Base-by-base conservation (phyloP, 2,888 invertebrate species). In the Erebia epiphron region DNA sequence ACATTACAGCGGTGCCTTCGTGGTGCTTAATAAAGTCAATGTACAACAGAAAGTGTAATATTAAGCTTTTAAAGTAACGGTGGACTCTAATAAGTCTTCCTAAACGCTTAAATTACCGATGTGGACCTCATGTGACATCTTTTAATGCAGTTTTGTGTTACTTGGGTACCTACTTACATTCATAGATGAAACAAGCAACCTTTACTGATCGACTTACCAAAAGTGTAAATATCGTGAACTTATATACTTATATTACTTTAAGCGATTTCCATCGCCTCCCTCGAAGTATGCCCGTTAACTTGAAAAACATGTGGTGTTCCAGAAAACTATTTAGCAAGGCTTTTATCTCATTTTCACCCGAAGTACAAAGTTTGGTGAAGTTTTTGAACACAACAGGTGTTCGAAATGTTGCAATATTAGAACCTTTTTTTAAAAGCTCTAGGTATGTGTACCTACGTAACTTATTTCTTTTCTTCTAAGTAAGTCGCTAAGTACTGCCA, bases 321-420 rank as follows among this genome's bases (percentile, higher is more conserved):
- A 87, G 85, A 89, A 83, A 92, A 92, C 92, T 92, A 92, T 92
- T 89, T 88, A 86, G 84, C 84, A 86, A 92, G 90, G 91, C 89
- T 90, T 89, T 92, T 90, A 91, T 90, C 91, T 85, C 88, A 88
- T 90, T 90, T 90, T 89, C 86, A 81, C 83, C 82, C 86, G 86
- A 74, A 92, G 92, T 92, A 88, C 86, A 90, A 92, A 92, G 92
- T 93, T 92, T 81, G 70, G 75, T 78, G 75, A 88, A 91, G 84
- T 89, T 88, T 78, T 82, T 83, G 80, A 81, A 84, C 80, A 91
- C 91, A 92, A 92, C 93, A 93, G 93, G 93, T 92, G 93, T 87
- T 87, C 79, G 79, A 78, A 85, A 88, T 87, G 86, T 85, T 82
- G 83, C 79, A 80, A 81, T 86, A 86, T 86, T 86, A 88, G 84